Evolutionary conservation across 2,888 invertebrate genomes (phyloP).

Genomic region (Apotomis betuletana): DNA sequence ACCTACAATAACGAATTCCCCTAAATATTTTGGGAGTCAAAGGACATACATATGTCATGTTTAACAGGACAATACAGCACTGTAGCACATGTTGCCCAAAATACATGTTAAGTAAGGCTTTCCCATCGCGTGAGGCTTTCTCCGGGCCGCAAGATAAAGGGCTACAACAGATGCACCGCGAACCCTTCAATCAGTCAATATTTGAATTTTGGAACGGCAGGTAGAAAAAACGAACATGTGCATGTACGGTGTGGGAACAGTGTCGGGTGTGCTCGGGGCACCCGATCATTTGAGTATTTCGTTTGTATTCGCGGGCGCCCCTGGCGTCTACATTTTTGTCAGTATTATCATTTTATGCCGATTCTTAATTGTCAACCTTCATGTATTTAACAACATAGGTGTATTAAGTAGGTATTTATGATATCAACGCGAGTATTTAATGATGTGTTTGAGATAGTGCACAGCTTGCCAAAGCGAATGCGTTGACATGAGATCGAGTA

Average conservation of each 20-base stretch:
- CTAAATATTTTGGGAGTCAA: slow-evolving; percentile 20
- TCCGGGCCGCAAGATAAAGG: slow-evolving; percentile 53
- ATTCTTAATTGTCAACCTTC: no score
- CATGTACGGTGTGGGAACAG: slow-evolving; percentile 53
- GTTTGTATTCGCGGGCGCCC: background rate
- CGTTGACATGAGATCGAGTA: background rate
- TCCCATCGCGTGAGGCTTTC: slow-evolving; percentile 69
- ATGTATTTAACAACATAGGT: no score
- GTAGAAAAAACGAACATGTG: slow-evolving; percentile 51
- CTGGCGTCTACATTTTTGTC: background rate
- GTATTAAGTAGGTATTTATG: no score
- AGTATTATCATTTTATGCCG: background rate
- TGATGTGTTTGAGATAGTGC: background rate
- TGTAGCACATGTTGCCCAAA: slow-evolving; percentile 64
- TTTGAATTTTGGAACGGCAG: slow-evolving; percentile 67
- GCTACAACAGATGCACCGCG: slow-evolving; percentile 72
- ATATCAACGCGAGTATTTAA: no score
- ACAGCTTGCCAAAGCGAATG: background rate
- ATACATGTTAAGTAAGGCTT: slow-evolving; percentile 48
- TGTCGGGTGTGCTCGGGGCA: slow-evolving; percentile 14
- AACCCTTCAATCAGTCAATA: slow-evolving; percentile 83
- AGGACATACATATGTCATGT: slow-evolving; percentile 55
- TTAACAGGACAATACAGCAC: slow-evolving; percentile 56
- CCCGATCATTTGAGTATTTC: slow-evolving; percentile 8
- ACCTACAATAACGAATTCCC: slow-evolving; percentile 10